phyloP scores from a whole-genome alignment of 2,113 vertebrate genomes.

The Coregonus clupeaformis region DNA sequence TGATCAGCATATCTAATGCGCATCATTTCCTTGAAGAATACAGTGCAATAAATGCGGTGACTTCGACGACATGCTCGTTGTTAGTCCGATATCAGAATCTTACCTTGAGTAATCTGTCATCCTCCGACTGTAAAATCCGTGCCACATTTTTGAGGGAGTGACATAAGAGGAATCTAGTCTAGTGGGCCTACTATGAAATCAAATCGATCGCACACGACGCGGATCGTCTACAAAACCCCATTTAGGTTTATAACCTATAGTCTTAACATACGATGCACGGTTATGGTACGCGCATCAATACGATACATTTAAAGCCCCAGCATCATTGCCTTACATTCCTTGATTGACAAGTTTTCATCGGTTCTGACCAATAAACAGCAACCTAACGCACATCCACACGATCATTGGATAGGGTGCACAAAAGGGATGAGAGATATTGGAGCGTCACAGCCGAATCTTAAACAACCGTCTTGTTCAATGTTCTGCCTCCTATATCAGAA shows the following conservation, averaged over 20 bases:
- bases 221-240: no score
- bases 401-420: slow-evolving; percentile 62
- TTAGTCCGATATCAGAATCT: not conserved
- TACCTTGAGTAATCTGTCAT: slow-evolving; percentile 43
- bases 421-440: slow-evolving; percentile 60
- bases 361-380: slow-evolving; percentile 52
- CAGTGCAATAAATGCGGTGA: no score
- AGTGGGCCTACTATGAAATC: no score
- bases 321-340: slow-evolving; percentile 19
- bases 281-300: not conserved
- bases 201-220: no score
- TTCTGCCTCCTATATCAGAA: no score
- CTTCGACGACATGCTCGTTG: not conserved
- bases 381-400: slow-evolving; percentile 1
- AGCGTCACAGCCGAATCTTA: no score
- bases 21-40: no score
- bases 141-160: slow-evolving; percentile 49
- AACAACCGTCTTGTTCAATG: no score
- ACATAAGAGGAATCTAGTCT: slow-evolving; percentile 26
- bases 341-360: slow-evolving; percentile 51
- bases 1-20: no score
- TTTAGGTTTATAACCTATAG: no score
- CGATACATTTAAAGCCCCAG: slow-evolving; percentile 21
- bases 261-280: no score
- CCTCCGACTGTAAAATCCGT: slow-evolving; percentile 19